These are phyloP conservation scores for Steinernema scapterisci DNA, from an alignment of 2,888 invertebrate species.

Conservation along the genomic window DNA sequence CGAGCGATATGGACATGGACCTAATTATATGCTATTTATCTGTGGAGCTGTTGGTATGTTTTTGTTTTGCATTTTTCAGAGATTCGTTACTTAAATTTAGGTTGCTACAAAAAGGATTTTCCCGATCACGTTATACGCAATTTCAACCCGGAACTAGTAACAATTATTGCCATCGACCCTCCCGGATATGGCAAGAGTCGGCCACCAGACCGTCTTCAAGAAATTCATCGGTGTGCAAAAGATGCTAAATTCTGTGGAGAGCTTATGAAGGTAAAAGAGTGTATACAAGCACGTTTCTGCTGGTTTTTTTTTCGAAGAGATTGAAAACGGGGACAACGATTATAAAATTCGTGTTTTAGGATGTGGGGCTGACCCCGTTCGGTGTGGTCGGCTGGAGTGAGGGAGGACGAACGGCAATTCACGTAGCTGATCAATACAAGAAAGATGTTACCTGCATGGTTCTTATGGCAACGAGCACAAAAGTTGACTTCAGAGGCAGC, in stretches of 20 bases:
- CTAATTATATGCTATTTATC: constrained; percentile 48
- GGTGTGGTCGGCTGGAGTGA: constrained; percentile 50
- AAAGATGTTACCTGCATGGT: constrained; percentile 52
- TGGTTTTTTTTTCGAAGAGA: no score
- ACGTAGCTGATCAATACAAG: constrained; percentile 61
- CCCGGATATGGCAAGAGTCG: constrained; percentile 64
- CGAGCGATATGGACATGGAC: constrained; percentile 45
- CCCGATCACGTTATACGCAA: constrained; percentile 57
- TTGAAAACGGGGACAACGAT: no score
- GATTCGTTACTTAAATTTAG: background rate
- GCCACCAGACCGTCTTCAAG: constrained; percentile 64
- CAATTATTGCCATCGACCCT: constrained; percentile 65
- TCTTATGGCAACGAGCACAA: constrained; percentile 60
- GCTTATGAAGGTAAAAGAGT: constrained; percentile 56
- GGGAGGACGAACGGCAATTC: constrained; percentile 56
- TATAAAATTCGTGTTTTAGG: no score
- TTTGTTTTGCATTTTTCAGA: background rate
- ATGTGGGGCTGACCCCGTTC: constrained; percentile 44
- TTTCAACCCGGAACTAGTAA: constrained; percentile 60
- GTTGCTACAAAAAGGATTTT: constrained; percentile 64
- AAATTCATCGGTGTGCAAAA: constrained; percentile 61
- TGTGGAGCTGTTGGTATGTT: constrained; percentile 48
- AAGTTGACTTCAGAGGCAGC: constrained; percentile 61
- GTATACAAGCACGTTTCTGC: background rate
- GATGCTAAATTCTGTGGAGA: constrained; percentile 61